A percentile compares a stretch with the other conserved stretches of the same genome.
Conservation (phyloP, 1,140 invertebrate species). For the Neodiprion lecontei region DNA sequence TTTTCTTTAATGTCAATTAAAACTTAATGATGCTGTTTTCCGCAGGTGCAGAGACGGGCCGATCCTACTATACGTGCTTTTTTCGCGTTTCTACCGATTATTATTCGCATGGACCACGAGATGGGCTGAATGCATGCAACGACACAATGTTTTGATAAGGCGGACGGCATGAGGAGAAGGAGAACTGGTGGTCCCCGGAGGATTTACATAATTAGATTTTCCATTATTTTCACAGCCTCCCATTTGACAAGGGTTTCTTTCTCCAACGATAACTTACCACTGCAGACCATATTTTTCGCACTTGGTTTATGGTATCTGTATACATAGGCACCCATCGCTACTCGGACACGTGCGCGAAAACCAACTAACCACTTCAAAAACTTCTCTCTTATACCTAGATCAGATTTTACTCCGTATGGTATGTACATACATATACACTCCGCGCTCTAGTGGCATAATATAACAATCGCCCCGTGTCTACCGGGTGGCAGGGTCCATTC, state of each 20-base stretch:
- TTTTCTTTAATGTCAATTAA: too few species aligned
- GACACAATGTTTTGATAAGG: too few species aligned
- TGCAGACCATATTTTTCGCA: neutral
- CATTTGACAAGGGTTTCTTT: neutral
- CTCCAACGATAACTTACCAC: neutral
- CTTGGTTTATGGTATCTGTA: neutral
- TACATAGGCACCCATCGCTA: neutral
- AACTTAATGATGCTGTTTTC: too few species aligned
- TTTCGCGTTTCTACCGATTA: neutral
- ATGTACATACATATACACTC: too few species aligned
- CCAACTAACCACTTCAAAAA: too few species aligned
- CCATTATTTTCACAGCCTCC: constrained; percentile 1
- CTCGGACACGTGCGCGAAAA: neutral
- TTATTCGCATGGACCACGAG: neutral
- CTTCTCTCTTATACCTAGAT: neutral
- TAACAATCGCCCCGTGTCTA: too few species aligned
- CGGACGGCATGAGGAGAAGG: too few species aligned
- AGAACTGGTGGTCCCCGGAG: neutral
- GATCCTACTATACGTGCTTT: neutral
- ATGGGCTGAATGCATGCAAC: neutral
- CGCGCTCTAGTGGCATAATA: too few species aligned
- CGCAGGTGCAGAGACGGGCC: neutral
- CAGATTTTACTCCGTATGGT: neutral
- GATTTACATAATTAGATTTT: neutral
- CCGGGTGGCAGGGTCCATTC: too few species aligned